Evolutionary conservation across 2,888 invertebrate genomes (phyloP).

Genomic region (Napeogenes inachia): DNA sequence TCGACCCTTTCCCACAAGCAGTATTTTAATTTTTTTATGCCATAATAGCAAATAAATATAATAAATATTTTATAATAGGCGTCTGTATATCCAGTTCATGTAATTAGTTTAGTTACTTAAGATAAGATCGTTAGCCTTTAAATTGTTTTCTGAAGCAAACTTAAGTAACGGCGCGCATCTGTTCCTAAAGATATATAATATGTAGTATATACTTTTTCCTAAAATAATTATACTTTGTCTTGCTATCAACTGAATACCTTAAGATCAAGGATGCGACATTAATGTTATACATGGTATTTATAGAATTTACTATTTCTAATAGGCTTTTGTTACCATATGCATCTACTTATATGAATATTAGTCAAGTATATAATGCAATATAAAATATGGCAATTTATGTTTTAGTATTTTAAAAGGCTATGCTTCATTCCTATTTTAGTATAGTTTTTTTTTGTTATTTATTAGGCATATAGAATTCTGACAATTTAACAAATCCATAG

Average conservation of each 20-base stretch:
- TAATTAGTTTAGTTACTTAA: not conserved
- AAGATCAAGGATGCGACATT: not conserved
- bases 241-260: not conserved
- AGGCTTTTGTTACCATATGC: conserved; percentile 5
- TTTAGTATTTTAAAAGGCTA: conserved; percentile 37
- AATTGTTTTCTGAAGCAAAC: no score
- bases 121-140: no score
- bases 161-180: no score
- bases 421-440: conserved; percentile 38
- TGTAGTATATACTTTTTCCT: no score
- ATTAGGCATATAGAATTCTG: conserved; percentile 8
- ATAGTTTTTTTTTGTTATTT: conserved; percentile 31
- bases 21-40: not conserved
- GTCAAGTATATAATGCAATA: not conserved
- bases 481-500: conserved; percentile 1
- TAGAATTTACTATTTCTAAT: conserved; percentile 12
- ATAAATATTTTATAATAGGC: not conserved
- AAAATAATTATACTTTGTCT: no score
- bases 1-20: not conserved
- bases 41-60: not conserved
- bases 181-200: no score
- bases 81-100: not conserved
- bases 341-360: not conserved
- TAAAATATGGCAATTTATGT: conserved; percentile 16
- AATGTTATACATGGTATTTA: conserved; percentile 8